Evolutionary conservation across 1,140 invertebrate species (phyloP), one percentile per base, ranked within the genome.

Genomic region (Melipona quadrifasciata): DNA sequence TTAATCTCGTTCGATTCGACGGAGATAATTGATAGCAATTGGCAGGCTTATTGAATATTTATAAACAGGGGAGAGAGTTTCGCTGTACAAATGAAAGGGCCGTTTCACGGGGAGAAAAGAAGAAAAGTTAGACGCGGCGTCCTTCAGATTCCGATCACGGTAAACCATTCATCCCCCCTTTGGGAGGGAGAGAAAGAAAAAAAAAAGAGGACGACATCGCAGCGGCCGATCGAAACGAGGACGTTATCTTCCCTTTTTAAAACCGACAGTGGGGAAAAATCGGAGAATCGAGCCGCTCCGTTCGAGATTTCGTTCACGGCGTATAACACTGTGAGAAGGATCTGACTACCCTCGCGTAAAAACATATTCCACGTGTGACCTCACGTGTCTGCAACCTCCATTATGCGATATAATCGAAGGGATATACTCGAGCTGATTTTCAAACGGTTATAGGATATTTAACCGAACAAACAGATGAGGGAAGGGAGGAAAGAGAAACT

Each of bases 301-400:
- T 73, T 31, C 6, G 70, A 67, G 83, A 85, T 74, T 85, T 80
- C 70, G 78, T 72, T 74, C 58, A 58, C 65, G 39, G n/a, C 31
- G 2, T 74, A 55, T n/a, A 82, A 82, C 84, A 57, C 17, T 53
- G 31, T 57, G 72, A 65, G 75, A 85, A 61, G 79, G 39, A 82
- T 85, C 79, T 39, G 39, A 14, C 34, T 24, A 58, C 10, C 17
- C 71, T 39, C 68, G 19, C 79, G 71, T 70, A 47, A 85, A 86
- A 85, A 86, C 65, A 39, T 78, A 84, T 80, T 84, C 70, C 77
- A 84, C 73, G 24, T 8, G 6, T 47, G 58, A 72, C 73, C 47
- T 57, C 77, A 47, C 19, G 53, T 61, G 51, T 57, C 65, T 31
- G n/a, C 21, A 11, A 3, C 12, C 14, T 14, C n/a, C 65, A n/a